Conservation (phyloP, 1,140 invertebrate genomes). For the Drosophila grimshawi region DNA sequence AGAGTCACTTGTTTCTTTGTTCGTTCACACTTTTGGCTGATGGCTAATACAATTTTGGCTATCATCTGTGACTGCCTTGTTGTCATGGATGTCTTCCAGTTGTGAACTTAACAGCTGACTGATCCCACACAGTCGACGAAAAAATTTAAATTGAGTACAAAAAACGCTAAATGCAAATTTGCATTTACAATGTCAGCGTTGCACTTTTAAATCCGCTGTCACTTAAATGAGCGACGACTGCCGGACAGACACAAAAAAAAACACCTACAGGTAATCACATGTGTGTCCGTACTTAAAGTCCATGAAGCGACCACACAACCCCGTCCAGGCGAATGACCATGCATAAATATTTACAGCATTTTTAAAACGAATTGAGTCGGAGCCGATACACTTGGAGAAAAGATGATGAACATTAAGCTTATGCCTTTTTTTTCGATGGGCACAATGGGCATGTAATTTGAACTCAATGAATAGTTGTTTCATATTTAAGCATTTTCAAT, state of each 20-base stretch:
- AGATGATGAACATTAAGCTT: background rate
- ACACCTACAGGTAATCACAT: slow-evolving; percentile 16
- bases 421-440: too few species aligned
- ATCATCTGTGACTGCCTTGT: slow-evolving; percentile 38
- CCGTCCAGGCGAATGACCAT: background rate
- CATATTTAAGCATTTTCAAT: background rate
- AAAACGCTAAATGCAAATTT: slow-evolving; percentile 77
- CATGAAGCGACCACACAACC: background rate
- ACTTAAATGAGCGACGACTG: slow-evolving; percentile 47
- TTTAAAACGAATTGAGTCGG: slow-evolving; percentile 68
- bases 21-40: slow-evolving; percentile 17
- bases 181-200: slow-evolving; percentile 68
- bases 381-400: slow-evolving; percentile 37
- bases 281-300: slow-evolving; percentile 42
- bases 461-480: too few species aligned
- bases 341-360: slow-evolving; percentile 78
- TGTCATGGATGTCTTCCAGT: slow-evolving; percentile 27
- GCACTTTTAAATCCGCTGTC: slow-evolving; percentile 58
- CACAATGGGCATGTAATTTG: too few species aligned
- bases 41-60: slow-evolving; percentile 53
- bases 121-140: slow-evolving; percentile 1
- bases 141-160: slow-evolving; percentile 64
- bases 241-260: slow-evolving; percentile 4
- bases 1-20: slow-evolving; percentile 44
- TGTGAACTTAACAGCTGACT: slow-evolving; percentile 27